These are phyloP conservation scores for Rhinoraja longicauda DNA, from an alignment of 2,797 vertebrate species.

Conservation along the genomic window DNA sequence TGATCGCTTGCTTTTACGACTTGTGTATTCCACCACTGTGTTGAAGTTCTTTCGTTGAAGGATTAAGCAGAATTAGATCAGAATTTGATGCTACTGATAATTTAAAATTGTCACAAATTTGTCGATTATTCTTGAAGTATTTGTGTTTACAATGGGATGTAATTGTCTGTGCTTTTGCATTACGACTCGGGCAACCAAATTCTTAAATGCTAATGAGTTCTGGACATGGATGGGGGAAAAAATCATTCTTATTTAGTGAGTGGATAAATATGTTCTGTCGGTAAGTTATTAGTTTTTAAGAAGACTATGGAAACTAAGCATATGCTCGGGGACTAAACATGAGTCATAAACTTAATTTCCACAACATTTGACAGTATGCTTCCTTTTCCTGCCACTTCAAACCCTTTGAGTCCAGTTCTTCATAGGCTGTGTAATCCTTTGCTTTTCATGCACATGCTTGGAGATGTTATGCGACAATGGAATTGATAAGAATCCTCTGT, in stretches of 20 bases:
- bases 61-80: neutral
- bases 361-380: conserved; percentile 42
- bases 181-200: neutral
- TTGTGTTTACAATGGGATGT: neutral
- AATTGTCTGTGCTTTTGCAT: conserved; percentile 5
- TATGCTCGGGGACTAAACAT: conserved; percentile 42
- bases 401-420: conserved; percentile 44
- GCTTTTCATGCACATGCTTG: neutral
- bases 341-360: conserved; percentile 46
- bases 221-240: neutral
- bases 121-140: neutral
- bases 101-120: neutral
- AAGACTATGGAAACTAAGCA: conserved; percentile 39
- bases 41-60: neutral
- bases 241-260: neutral
- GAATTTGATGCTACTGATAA: neutral
- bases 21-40: neutral
- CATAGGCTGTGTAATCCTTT: conserved; percentile 32
- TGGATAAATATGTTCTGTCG: conserved; percentile 34
- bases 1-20: neutral
- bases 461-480: neutral
- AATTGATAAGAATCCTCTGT: neutral
- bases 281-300: conserved; percentile 39
- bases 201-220: neutral
- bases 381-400: conserved; percentile 46